A percentile compares a stretch with the other conserved stretches of the same genome.
phyloP scores from a whole-genome alignment of 2,888 invertebrate genomes.

The Silvanus unidentatus region DNA sequence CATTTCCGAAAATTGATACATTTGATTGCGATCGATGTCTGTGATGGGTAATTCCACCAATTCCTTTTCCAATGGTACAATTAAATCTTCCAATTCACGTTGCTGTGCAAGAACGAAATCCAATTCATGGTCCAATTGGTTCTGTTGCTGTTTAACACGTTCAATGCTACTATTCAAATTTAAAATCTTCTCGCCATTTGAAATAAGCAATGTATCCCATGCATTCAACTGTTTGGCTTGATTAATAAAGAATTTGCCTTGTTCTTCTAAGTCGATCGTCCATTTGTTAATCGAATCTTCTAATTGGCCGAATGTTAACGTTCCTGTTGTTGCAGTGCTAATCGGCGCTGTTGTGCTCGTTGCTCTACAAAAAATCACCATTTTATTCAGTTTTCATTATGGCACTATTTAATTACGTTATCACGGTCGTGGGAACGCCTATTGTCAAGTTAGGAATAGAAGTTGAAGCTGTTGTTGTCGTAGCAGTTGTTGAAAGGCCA shows the following conservation, averaged over 20 bases:
- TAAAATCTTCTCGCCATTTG: slow-evolving; percentile 90
- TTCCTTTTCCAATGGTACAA: slow-evolving; percentile 80
- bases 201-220: slow-evolving; percentile 86
- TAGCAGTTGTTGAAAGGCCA: slow-evolving; percentile 11
- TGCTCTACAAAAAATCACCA: no score
- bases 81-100: slow-evolving; percentile 81
- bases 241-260: slow-evolving; percentile 86
- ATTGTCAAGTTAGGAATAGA: slow-evolving; percentile 8
- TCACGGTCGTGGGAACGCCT: slow-evolving; percentile 17
- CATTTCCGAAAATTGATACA: slow-evolving; percentile 83
- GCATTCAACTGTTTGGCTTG: slow-evolving; percentile 94
- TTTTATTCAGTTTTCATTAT: no score
- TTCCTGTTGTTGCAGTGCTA: slow-evolving; percentile 43
- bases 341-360: slow-evolving; percentile 26
- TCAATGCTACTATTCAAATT: slow-evolving; percentile 82
- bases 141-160: slow-evolving; percentile 81
- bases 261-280: slow-evolving; percentile 86
- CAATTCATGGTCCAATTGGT: slow-evolving; percentile 83
- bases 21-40: slow-evolving; percentile 86
- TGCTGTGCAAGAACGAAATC: slow-evolving; percentile 92
- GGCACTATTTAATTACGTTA: no score
- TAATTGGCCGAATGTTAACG: slow-evolving; percentile 75
- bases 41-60: slow-evolving; percentile 61
- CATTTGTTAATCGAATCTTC: slow-evolving; percentile 93
- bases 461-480: slow-evolving; percentile 14